Base-by-base conservation (phyloP, 1,140 invertebrate genomes). In the Apis laboriosa region DNA sequence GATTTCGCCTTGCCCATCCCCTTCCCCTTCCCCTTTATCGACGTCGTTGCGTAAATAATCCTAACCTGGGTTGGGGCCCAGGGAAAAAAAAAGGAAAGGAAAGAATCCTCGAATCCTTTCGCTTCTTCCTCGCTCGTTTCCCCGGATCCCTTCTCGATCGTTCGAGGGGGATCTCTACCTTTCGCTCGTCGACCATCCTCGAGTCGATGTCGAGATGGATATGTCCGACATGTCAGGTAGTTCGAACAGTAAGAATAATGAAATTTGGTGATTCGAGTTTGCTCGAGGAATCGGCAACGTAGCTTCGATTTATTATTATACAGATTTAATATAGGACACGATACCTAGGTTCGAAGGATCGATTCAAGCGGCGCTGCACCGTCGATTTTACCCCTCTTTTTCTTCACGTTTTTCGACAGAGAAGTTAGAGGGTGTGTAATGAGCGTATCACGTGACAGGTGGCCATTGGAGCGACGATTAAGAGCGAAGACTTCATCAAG, bases 11-110 rank as follows among this genome's bases (percentile, higher is more conserved):
- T 56, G 64, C 84, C 85, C 72, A 63, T 73, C 81, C 34, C 34
- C 72, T 80, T 74, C 70, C 34, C 71, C 76, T 1, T 34, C 34
- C 34, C 55, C 55, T 73, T 17, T 75, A 87, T 82, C 86, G 86
- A 88, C 80, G 81, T 75, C 68, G 80, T 83, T 82, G 80, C 84
- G 87, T 85, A 88, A 88, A 88, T 88, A 88, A 85, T 88, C 84
- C 77, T 64, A 72, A 73, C 79, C 76, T 56, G 83, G 79, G 56
- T 24, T 61, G 28, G 61, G 53, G 56, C 71, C 34, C n/a, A 0
- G 34, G 11, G 19, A 15, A 0, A 4, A 9, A 3, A 24, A n/a
- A 53, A 17, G 11, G 5, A 13, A 24, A 4, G 3, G 13, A 64
- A 43, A 70, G 61, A 67, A 56, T 8, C 34, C 1, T 13, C 7